Base-by-base conservation (phyloP, 2,888 invertebrate genomes). In the Troilus luridus region DNA sequence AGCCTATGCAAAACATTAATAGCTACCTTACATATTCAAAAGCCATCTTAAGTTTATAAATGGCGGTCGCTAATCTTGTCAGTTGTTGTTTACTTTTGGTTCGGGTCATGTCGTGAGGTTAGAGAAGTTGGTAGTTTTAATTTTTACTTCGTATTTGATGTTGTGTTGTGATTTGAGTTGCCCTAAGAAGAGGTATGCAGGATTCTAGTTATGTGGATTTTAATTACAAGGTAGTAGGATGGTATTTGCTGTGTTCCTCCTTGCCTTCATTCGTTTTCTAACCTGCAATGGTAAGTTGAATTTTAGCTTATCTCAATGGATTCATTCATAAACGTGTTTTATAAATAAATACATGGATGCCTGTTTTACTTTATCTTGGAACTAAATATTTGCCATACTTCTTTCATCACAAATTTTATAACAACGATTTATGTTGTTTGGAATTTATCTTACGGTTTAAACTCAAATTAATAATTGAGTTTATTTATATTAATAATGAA, bases 141-240 rank as follows among this genome's bases (percentile, higher is more conserved):
- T 62, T 54, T 89, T n/a, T 64, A 54, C 1, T 56, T 67, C 89
- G 89, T 89, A 19, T 64, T 64, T 89, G 11, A 62, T 67, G 89
- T 89, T 64, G 54, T 89, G 60, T 19, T 19, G 89, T 89, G 89
- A 89, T 64, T 41, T 8, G 56, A 89, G n/a, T 56, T 54, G n/a
- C 67, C 5, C 54, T 64, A 64, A 64, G 62, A 60, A 64, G 62
- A 89, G 89, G 89, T 27, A 89, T 89, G 89, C 89, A 89, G 89
- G 54, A 64, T 64, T 89, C 41, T 89, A 54, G 89, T 89, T 64
- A 89, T 89, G 89, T 64, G 64, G 89, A 89, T 62, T 89, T 89
- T n/a, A 89, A 54, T 24, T 89, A 64, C 54, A 64, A 54, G 54
- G 64, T 89, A 41, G 89, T 89, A 89, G 89, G 89, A 89, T 89